Conservation (phyloP, 2,888 invertebrate genomes). For the Cephus pulcher region DNA sequence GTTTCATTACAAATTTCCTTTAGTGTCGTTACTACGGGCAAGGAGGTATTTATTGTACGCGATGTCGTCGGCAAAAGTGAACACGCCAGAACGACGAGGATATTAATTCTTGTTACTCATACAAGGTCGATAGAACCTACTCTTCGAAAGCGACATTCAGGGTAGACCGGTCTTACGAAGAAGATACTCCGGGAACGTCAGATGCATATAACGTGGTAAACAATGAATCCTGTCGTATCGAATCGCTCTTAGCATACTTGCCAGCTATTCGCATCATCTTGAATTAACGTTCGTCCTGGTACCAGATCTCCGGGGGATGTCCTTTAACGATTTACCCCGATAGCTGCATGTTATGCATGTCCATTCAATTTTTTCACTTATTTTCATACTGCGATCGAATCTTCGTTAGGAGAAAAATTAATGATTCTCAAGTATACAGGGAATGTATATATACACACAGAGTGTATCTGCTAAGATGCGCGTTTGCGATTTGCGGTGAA, state of each 20-base stretch:
- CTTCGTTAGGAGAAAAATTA: neutral
- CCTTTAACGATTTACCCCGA: neutral
- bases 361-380: neutral
- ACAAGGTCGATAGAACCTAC: neutral
- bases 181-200: neutral
- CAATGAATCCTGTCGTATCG: constrained; percentile 35
- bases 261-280: constrained; percentile 19
- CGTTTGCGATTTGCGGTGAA: too few relatives aligned
- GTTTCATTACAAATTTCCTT: constrained; percentile 59
- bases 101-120: constrained; percentile 42
- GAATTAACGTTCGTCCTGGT: constrained; percentile 22
- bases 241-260: constrained; percentile 30
- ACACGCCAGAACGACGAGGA: constrained; percentile 30
- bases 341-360: neutral
- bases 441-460: neutral
- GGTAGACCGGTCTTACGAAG: neutral
- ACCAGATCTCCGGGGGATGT: neutral
- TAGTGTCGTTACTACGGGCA: constrained; percentile 43
- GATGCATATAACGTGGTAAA: constrained; percentile 30
- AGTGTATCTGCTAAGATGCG: too few relatives aligned
- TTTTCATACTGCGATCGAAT: neutral
- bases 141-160: neutral
- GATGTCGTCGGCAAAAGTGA: constrained; percentile 27
- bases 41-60: constrained; percentile 41
- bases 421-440: neutral